Percentiles rank a stretch among this genome's conserved stretches.
phyloP scores from a whole-genome alignment of 92 coral and sea anemone genomes.

The Desmophyllum pertusum region DNA sequence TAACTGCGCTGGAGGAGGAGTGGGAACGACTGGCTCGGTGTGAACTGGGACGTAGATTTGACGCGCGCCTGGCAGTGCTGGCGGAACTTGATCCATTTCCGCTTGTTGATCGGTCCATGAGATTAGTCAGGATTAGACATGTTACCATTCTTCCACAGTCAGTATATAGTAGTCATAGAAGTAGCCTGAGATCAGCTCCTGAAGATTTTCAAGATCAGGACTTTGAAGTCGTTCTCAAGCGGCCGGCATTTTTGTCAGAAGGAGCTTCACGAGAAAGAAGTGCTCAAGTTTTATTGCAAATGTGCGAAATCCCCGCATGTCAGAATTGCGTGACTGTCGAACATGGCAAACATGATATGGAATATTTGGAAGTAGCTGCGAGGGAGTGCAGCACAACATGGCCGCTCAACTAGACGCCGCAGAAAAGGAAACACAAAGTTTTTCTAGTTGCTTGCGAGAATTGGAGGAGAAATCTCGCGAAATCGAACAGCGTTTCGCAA shows the following conservation, averaged over 20 bases:
- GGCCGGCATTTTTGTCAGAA: slow-evolving; percentile 39
- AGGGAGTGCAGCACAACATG: slow-evolving; percentile 2
- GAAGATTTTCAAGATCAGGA: slow-evolving; percentile 26
- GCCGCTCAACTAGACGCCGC: not conserved
- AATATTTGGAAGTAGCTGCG: slow-evolving; percentile 28
- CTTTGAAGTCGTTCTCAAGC: slow-evolving; percentile 28
- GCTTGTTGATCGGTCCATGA: too few relatives aligned
- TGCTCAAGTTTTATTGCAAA: slow-evolving; percentile 51
- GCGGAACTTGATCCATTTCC: too few relatives aligned
- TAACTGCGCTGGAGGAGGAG: too few relatives aligned
- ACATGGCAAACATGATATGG: slow-evolving; percentile 44
- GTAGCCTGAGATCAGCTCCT: slow-evolving; percentile 16
- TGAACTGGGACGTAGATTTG: too few relatives aligned
- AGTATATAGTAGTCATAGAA: too few relatives aligned
- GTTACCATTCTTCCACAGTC: too few relatives aligned
- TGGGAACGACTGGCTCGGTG: too few relatives aligned
- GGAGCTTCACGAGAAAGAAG: slow-evolving; percentile 36
- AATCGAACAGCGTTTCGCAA: not conserved
- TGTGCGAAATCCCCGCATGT: slow-evolving; percentile 38
- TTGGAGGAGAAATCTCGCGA: not conserved
- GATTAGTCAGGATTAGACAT: slow-evolving; percentile 5
- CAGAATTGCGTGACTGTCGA: slow-evolving; percentile 36
- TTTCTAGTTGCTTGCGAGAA: not conserved
- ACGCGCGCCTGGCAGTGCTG: too few relatives aligned
- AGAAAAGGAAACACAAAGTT: not conserved